These are phyloP conservation scores for Drosophila incognita DNA, from an alignment of 2,888 invertebrate genomes.

Conservation along the genomic window DNA sequence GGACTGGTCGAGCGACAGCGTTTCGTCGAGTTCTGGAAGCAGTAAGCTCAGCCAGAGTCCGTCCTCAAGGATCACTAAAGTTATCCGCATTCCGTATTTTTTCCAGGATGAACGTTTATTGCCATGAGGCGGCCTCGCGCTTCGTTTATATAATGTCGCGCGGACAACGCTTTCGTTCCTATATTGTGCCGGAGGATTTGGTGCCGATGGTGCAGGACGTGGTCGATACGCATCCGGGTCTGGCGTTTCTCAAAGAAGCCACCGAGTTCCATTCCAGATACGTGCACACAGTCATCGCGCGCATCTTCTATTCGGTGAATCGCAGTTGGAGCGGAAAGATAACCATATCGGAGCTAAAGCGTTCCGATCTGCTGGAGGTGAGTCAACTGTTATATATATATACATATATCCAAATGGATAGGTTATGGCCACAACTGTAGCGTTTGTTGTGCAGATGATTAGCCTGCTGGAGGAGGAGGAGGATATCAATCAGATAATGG, in stretches of 20 bases:
- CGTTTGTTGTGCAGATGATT: conserved; percentile 87
- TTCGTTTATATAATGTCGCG: conserved; percentile 94
- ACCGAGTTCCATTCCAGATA: conserved; percentile 99
- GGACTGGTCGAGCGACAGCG: conserved; percentile 91
- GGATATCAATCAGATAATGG: conserved; percentile 97
- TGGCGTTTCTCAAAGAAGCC: conserved; percentile 98
- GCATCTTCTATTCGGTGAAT: conserved; percentile 98
- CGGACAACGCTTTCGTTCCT: conserved; percentile 86
- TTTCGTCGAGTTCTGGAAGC: conserved; percentile 96
- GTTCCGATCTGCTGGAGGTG: conserved; percentile 94
- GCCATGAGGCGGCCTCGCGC: conserved; percentile 95
- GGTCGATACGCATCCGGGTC: conserved; percentile 99
- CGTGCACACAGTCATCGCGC: conserved; percentile 98
- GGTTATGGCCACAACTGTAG: conserved; percentile 6
- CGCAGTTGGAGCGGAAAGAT: conserved; percentile 98
- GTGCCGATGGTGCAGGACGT: conserved; percentile 97
- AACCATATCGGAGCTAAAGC: conserved; percentile 93
- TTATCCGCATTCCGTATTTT: neutral
- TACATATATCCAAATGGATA: conserved; percentile 4
- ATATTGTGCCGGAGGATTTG: conserved; percentile 94
- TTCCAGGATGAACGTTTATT: conserved; percentile 91
- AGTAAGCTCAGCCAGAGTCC: conserved; percentile 87
- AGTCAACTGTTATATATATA: conserved; percentile 15
- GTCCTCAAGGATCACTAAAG: neutral
- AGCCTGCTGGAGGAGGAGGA: conserved; percentile 96